Evolutionary conservation across 2,888 invertebrate genomes (phyloP).

Genomic region (Scelioninae gen. 1): DNA sequence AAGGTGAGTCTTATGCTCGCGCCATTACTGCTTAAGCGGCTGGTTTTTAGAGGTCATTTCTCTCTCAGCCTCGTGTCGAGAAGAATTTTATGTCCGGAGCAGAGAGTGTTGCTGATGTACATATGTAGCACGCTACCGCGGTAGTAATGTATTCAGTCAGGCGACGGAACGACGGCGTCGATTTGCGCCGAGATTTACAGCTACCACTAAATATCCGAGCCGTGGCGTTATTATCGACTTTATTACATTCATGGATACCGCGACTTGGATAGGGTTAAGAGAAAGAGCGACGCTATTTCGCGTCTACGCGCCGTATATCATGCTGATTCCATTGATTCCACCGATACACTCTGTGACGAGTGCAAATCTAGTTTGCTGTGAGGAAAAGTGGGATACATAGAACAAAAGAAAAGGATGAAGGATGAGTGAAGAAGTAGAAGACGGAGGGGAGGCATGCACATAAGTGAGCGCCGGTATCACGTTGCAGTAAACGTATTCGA

Average conservation of each 20-base stretch:
- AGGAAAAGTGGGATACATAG: slow-evolving; percentile 37
- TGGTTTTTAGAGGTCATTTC: slow-evolving; percentile 73
- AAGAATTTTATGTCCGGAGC: slow-evolving; percentile 73
- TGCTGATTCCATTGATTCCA: slow-evolving; percentile 79
- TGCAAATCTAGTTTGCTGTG: slow-evolving; percentile 18
- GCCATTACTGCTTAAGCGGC: slow-evolving; percentile 69
- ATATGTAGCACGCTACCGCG: slow-evolving; percentile 75
- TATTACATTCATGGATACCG: slow-evolving; percentile 79
- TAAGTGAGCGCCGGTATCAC: slow-evolving; percentile 56
- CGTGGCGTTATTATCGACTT: slow-evolving; percentile 82
- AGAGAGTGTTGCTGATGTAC: slow-evolving; percentile 71
- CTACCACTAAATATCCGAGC: slow-evolving; percentile 81
- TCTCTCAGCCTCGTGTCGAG: slow-evolving; percentile 65
- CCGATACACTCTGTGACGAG: slow-evolving; percentile 45
- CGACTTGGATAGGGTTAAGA: slow-evolving; percentile 78
- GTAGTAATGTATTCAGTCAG: slow-evolving; percentile 79
- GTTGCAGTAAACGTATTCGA: slow-evolving; percentile 62
- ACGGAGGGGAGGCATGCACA: slow-evolving; percentile 7
- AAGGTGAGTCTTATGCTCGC: slow-evolving; percentile 62
- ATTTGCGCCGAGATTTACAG: slow-evolving; percentile 81
- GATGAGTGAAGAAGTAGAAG: no score
- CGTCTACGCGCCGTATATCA: slow-evolving; percentile 81
- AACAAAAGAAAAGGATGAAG: not conserved
- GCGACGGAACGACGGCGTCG: slow-evolving; percentile 79
- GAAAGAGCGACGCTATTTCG: slow-evolving; percentile 79